phyloP scores from a whole-genome alignment of 2,113 vertebrate species.

The Struthidea cinerea region DNA sequence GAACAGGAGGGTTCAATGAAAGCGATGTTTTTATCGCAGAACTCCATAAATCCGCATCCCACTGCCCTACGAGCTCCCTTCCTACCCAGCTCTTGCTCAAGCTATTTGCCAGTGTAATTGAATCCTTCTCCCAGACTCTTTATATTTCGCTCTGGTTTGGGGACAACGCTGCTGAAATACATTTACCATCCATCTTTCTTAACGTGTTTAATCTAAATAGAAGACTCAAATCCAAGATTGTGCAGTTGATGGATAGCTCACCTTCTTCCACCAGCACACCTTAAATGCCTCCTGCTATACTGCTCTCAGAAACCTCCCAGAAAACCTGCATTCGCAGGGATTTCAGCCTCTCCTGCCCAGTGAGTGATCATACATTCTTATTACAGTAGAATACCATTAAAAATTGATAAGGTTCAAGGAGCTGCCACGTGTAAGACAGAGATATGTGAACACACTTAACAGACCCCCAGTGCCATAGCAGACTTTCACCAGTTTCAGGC shows the following conservation, averaged over 20 bases:
- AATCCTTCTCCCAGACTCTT: conserved; percentile 81
- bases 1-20: neutral
- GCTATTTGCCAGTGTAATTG: conserved; percentile 78
- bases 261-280: conserved; percentile 44
- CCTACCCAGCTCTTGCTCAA: conserved; percentile 37
- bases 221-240: conserved; percentile 81
- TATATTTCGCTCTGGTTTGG: conserved; percentile 82
- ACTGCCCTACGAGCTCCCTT: conserved; percentile 39
- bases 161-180: conserved; percentile 79
- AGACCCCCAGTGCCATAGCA: neutral
- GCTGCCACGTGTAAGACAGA: neutral
- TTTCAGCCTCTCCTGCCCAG: neutral
- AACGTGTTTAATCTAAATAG: conserved; percentile 88
- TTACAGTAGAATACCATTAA: neutral
- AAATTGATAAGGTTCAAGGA: conserved; percentile 15
- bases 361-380: neutral
- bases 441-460: neutral
- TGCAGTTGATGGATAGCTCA: conserved; percentile 83
- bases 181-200: conserved; percentile 89
- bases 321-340: conserved; percentile 7
- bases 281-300: conserved; percentile 69
- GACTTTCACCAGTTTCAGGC: neutral
- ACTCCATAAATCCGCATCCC: conserved; percentile 73
- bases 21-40: conserved; percentile 73
- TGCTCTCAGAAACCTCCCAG: conserved; percentile 48